Percentiles rank a stretch among this genome's conserved stretches.
Conservation (phyloP, 2,888 invertebrate genomes). For the Plebejus anna region DNA sequence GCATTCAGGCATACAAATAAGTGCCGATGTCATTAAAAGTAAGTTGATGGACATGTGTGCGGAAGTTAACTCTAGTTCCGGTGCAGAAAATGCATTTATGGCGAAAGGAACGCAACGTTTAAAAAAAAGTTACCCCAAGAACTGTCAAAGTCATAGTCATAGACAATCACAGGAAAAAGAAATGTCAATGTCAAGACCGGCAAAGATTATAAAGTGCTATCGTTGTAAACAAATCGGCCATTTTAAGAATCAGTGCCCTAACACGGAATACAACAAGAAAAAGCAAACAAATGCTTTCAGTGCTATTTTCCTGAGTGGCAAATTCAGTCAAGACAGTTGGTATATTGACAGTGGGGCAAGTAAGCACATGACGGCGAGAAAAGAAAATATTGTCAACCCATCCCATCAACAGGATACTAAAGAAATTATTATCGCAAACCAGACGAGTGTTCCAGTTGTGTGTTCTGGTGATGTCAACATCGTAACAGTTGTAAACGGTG, state of each 20-base stretch:
- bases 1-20: constrained; percentile 4
- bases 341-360: constrained; percentile 38
- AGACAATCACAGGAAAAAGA: neutral
- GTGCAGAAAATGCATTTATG: constrained; percentile 10
- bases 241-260: constrained; percentile 29
- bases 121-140: neutral
- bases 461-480: constrained; percentile 34
- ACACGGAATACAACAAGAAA: neutral
- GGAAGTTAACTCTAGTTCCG: neutral
- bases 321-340: constrained; percentile 32
- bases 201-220: constrained; percentile 28
- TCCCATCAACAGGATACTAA: constrained; percentile 32
- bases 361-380: constrained; percentile 38
- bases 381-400: constrained; percentile 35
- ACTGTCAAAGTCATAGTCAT: neutral
- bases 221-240: constrained; percentile 29
- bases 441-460: constrained; percentile 37
- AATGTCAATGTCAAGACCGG: neutral
- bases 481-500: neutral
- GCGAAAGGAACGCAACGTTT: neutral
- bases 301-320: constrained; percentile 24
- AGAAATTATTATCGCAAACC: constrained; percentile 41
- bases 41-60: constrained; percentile 20
- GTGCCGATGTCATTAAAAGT: constrained; percentile 3
- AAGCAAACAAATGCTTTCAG: constrained; percentile 21